A percentile compares a stretch with the other conserved stretches of the same genome.
phyloP scores from a whole-genome alignment of 1,140 invertebrate genomes.

The Zaprionus nigranus region DNA sequence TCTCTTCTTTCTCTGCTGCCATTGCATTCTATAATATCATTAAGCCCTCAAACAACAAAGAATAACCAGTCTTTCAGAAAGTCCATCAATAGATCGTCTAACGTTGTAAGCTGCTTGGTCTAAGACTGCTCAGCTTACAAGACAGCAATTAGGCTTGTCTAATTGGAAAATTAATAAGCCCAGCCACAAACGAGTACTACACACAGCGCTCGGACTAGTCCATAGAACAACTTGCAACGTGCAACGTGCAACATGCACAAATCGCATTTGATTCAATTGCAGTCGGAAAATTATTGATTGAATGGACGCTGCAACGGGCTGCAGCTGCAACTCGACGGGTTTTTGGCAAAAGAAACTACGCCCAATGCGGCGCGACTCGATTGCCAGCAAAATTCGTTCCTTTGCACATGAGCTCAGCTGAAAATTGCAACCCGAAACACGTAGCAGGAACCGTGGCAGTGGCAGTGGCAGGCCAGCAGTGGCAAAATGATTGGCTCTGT shows the following conservation, averaged over 20 bases:
- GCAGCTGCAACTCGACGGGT: conserved; percentile 33
- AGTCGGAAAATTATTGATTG: conserved; percentile 72
- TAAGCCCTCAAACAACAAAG: background rate
- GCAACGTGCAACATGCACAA: conserved; percentile 40
- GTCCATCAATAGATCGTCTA: background rate
- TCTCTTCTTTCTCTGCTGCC: no score
- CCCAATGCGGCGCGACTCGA: conserved; percentile 20
- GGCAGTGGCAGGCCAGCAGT: conserved; percentile 1
- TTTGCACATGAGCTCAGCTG: conserved; percentile 80
- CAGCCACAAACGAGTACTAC: background rate
- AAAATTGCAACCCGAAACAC: conserved; percentile 78
- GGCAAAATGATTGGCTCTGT: conserved; percentile 74
- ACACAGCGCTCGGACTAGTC: background rate
- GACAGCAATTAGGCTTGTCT: conserved; percentile 58
- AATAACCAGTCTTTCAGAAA: background rate
- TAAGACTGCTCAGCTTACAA: conserved; percentile 16
- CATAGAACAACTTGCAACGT: background rate
- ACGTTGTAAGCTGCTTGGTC: conserved; percentile 22
- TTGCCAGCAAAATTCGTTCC: conserved; percentile 60
- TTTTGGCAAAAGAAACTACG: conserved; percentile 43
- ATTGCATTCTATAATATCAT: no score
- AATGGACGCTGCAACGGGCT: conserved; percentile 43
- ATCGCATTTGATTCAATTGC: conserved; percentile 77
- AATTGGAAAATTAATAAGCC: conserved; percentile 74
- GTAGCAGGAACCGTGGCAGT: conserved; percentile 41